Evolutionary conservation across 2,797 vertebrate species (phyloP).

Genomic region (Macrochelys suwanniensis): DNA sequence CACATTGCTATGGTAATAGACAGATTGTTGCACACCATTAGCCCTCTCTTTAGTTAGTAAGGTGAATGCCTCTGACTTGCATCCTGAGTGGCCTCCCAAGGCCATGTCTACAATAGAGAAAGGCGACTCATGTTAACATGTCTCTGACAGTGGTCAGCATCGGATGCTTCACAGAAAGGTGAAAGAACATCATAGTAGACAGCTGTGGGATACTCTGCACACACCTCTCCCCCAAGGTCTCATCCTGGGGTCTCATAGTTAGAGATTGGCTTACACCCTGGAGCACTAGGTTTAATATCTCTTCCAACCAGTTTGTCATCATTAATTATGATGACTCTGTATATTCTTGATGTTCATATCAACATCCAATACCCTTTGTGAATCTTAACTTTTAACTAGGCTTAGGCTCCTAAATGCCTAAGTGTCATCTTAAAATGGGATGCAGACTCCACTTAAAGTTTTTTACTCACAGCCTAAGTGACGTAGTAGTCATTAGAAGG

Average conservation of each 20-base stretch:
- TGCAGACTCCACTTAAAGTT: background rate
- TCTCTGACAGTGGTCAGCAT: background rate
- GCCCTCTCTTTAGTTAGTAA: conserved; percentile 1
- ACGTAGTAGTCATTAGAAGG: background rate
- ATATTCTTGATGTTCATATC: background rate
- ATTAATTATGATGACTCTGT: background rate
- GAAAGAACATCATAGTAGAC: background rate
- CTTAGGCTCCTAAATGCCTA: background rate
- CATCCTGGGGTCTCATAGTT: background rate
- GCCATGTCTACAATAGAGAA: too few relatives aligned
- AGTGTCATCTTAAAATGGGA: background rate
- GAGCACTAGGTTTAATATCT: background rate
- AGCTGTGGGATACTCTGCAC: background rate
- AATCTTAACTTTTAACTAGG: too few relatives aligned
- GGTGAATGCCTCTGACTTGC: background rate
- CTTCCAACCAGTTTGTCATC: background rate
- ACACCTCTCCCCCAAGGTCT: too few relatives aligned
- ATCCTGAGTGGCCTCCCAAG: too few relatives aligned
- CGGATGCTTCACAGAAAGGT: background rate
- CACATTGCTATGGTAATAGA: conserved; percentile 27
- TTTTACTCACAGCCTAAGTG: background rate
- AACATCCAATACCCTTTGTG: too few relatives aligned
- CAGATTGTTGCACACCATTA: background rate
- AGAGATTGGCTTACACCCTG: background rate
- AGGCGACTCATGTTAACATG: too few relatives aligned